A percentile compares a stretch with the other conserved stretches of the same genome.
Evolutionary conservation across 2,888 invertebrate genomes (phyloP).

Genomic region (Perithous albicinctus): DNA sequence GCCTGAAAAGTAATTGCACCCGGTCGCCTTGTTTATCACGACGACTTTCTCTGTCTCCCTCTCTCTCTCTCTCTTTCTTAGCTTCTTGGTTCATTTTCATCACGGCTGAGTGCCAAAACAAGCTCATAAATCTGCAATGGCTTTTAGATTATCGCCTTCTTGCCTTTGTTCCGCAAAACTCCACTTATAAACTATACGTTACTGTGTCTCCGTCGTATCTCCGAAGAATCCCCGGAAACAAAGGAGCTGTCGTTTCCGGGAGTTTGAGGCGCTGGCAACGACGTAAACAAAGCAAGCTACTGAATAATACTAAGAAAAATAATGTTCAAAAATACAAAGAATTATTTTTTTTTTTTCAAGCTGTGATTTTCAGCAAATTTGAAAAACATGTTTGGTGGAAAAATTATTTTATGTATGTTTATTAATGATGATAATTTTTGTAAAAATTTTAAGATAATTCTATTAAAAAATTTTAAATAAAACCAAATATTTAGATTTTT

Average conservation of each 20-base stretch:
- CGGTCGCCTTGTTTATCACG: not conserved
- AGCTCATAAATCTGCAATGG: constrained; percentile 70
- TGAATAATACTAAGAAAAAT: no score
- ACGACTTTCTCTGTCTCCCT: constrained; percentile 29
- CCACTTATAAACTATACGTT: not conserved
- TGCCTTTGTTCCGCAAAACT: constrained; percentile 22
- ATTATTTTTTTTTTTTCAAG: no score
- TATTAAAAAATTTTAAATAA: no score
- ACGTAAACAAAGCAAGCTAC: not conserved
- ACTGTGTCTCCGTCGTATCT: not conserved
- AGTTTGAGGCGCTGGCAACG: not conserved
- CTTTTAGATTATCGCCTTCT: constrained; percentile 27
- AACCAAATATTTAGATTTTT: no score
- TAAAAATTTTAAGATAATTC: no score
- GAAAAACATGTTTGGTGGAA: no score
- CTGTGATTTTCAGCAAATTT: no score
- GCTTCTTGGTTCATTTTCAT: constrained; percentile 56
- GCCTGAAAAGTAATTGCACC: constrained; percentile 7
- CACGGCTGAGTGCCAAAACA: constrained; percentile 68
- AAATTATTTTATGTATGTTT: no score
- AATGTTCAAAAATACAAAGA: no score
- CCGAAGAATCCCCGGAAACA: not conserved
- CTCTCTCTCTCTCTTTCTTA: constrained; percentile 45
- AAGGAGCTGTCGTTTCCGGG: not conserved
- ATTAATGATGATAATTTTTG: no score